Evolutionary conservation across 2,888 invertebrate species (phyloP).

Genomic region (Aricia artaxerxes): DNA sequence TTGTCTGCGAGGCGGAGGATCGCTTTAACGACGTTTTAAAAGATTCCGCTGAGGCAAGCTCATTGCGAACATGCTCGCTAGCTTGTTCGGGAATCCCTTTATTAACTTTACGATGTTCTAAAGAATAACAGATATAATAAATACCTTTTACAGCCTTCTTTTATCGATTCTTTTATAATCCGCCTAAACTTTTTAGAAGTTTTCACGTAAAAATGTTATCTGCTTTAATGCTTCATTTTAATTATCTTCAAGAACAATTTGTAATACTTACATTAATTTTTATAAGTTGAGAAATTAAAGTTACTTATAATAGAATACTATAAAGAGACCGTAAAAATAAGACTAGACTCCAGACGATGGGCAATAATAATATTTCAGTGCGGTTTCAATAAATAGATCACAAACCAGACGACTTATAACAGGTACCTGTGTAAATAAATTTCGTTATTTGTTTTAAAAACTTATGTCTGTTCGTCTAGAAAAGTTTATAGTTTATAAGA

Average conservation of each 20-base stretch:
- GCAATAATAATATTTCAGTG: not conserved
- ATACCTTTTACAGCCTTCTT: constrained; percentile 51
- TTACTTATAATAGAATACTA: not conserved
- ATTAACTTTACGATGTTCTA: constrained; percentile 77
- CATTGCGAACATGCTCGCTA: constrained; percentile 71
- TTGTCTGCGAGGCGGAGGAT: constrained; percentile 72
- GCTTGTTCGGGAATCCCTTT: constrained; percentile 76
- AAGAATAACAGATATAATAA: constrained; percentile 76
- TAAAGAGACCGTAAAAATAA: not conserved
- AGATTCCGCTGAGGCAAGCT: constrained; percentile 72
- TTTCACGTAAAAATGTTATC: constrained; percentile 24
- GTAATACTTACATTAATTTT: not conserved
- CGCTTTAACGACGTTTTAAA: constrained; percentile 79
- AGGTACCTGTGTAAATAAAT: not conserved
- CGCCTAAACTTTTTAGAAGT: constrained; percentile 43
- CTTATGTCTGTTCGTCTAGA: not conserved
- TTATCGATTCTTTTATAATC: constrained; percentile 59
- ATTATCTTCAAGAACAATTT: not conserved
- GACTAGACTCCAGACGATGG: not conserved
- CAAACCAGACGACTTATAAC: not conserved
- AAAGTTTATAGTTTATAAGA: not conserved
- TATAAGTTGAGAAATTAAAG: not conserved
- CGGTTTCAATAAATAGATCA: not conserved
- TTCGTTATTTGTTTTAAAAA: not conserved
- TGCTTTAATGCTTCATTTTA: not conserved